Conservation (phyloP, 2,888 invertebrate species). For the Agonopterix alstromeriana region DNA sequence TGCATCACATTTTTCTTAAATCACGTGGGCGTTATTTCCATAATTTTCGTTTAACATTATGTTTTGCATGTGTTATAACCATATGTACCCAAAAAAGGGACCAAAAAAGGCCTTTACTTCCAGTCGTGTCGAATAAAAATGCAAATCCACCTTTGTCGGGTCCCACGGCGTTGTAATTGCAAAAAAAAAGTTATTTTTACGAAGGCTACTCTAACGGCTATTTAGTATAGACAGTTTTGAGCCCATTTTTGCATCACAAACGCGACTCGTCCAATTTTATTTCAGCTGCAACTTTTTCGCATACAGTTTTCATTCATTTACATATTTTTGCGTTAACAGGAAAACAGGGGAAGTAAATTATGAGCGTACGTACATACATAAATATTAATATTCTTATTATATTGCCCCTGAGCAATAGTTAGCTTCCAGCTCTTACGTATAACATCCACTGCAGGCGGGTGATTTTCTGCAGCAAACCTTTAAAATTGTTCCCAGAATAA, state of each 20-base stretch:
- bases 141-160: constrained; percentile 56
- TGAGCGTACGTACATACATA: constrained; percentile 35
- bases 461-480: not conserved
- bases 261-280: constrained; percentile 39
- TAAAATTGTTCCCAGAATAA: not conserved
- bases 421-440: not conserved
- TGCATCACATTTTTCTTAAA: not conserved
- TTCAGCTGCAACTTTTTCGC: constrained; percentile 39
- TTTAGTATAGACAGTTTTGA: constrained; percentile 19
- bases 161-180: constrained; percentile 43
- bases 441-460: constrained; percentile 1
- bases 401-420: constrained; percentile 30
- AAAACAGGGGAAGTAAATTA: constrained; percentile 11
- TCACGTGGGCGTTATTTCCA: constrained; percentile 1
- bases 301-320: constrained; percentile 37
- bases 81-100: constrained; percentile 15
- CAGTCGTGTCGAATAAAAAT: constrained; percentile 52
- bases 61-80: constrained; percentile 3
- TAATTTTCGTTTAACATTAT: constrained; percentile 7
- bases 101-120: constrained; percentile 25
- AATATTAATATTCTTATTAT: constrained; percentile 62
- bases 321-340: constrained; percentile 50
- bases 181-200: constrained; percentile 31
- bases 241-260: constrained; percentile 66
- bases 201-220: constrained; percentile 23